phyloP scores from a whole-genome alignment of 2,888 invertebrate species.

The Andricus curvator region DNA sequence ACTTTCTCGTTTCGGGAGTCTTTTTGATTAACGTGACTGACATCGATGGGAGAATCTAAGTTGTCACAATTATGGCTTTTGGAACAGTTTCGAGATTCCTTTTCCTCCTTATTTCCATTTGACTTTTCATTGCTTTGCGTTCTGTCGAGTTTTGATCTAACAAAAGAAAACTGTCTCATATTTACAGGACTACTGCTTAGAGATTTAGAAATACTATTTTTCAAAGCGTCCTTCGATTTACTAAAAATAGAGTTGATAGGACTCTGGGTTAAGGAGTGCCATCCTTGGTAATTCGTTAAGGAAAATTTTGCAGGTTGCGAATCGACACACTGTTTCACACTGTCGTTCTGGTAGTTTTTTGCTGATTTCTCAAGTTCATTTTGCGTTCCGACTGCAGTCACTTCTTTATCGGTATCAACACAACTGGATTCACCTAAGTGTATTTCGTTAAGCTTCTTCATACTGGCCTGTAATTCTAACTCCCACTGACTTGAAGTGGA shows the following conservation, averaged over 20 bases:
- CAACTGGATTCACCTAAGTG: conserved; percentile 48
- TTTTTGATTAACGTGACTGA: conserved; percentile 44
- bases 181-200: conserved; percentile 69
- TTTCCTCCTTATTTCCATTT: conserved; percentile 38
- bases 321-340: conserved; percentile 22
- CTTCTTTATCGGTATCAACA: background rate
- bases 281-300: conserved; percentile 56
- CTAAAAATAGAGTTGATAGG: conserved; percentile 68
- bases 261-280: conserved; percentile 66
- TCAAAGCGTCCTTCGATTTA: conserved; percentile 65
- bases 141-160: conserved; percentile 50
- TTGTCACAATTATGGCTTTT: conserved; percentile 9
- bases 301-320: conserved; percentile 23
- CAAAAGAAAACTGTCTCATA: conserved; percentile 61
- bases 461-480: conserved; percentile 86
- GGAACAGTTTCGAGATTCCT: conserved; percentile 49
- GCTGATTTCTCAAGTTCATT: conserved; percentile 12
- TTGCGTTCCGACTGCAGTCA: background rate
- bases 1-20: conserved; percentile 27
- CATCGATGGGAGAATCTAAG: background rate
- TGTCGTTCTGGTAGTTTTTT: conserved; percentile 4
- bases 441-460: conserved; percentile 86
- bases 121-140: conserved; percentile 13
- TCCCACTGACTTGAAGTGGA: conserved; percentile 87
- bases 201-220: conserved; percentile 68